Base-by-base conservation (phyloP, 2,888 invertebrate genomes). In the Sinhomidia bicolor region DNA sequence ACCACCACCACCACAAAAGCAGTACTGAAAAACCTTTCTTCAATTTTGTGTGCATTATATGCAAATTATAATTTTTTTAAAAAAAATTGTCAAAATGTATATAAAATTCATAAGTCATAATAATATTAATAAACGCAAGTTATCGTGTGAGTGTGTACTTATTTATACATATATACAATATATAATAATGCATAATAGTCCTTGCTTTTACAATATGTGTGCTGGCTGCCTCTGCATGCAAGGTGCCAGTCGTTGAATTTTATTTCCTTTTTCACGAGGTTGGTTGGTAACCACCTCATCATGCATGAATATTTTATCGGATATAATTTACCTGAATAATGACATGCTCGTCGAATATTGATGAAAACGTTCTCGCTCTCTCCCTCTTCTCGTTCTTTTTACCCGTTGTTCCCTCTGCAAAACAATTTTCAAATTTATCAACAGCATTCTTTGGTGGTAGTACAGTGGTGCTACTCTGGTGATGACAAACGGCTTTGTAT, bases 301-400 rank as follows among this genome's bases (percentile, higher is more conserved):
- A 76, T 29, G 76, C 54, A 65, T 84, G 57, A 74, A 83, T 84
- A 74, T 84, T 74, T 74, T 54, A 84, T 84, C 84, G 51, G 82
- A 47, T 71, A 84, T 76, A 44, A 84, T 84, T 76, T 84, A 84
- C 74, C 0, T 54, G 76, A 76, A 76, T 54, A 76, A 76, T 76
- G 54, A 54, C 54, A 76, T 54, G 44, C 71, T 71, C 54, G 54
- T 26, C 26, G 32, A 76, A 76, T 76, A 76, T 51, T 12, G 32
- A 76, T 29, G 29, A 26, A 29, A 51, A 54, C 29, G 76, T 76
- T 76, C 17, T 23, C n/a, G 1, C 1, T 54, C 29, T 10, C 17
- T 68, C 10, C 68, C n/a, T 14, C 17, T 74, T 44, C 23, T 47
- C 29, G 41, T 71, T 41, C 41, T 17, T 7, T n/a, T 41, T 57